Evolutionary conservation across 1,140 invertebrate species (phyloP), one percentile per base, ranked within the genome.

Genomic region (Chymomyza costata): DNA sequence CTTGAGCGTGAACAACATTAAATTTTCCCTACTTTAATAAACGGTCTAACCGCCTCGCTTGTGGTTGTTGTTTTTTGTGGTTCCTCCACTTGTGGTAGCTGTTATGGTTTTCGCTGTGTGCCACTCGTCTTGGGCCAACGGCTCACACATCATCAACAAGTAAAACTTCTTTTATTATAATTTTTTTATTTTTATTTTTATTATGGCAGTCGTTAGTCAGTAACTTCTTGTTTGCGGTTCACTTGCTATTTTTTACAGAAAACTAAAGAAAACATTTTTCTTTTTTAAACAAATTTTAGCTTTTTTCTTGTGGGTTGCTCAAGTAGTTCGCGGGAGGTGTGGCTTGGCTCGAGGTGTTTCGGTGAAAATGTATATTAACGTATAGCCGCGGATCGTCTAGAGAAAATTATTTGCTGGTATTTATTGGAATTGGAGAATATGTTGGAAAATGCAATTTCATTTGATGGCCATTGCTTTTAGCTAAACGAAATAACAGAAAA

Each of bases 1-100:
- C 76, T 81, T 80, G 69, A 81, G 76, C 73, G 74, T 80, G 74
- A 80, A 80, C 63, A 54, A 38, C 51, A 65, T 81, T 80, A 81
- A 65, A 55, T 59, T 81, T 80, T 74, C 74, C 76, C 76, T 66
- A 73, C 49, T 57, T 69, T 74, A 82, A 74, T 81, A 61, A 69
- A 74, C 62, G 76, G 65, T 57, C 59, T 43, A 34, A 49, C 38
- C 32, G 47, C 35, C 25, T 51, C 43, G n/a, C n/a, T 28, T 28
- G 25, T 6, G 25, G 10, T 6, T 28, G 10, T 28, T 10, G 10
- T 5, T 15, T n/a, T n/a, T n/a, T n/a, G 21, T 8, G 21, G n/a
- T n/a, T n/a, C n/a, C n/a, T n/a, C n/a, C n/a, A n/a, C n/a, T 39
- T 39, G 30, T 32, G 35, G 35, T 11, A 15, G 15, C 10, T 46